Evolutionary conservation across 2,113 vertebrate genomes (phyloP), one percentile per base, ranked within the genome.

Genomic region (Chlorocebus sabaeus): DNA sequence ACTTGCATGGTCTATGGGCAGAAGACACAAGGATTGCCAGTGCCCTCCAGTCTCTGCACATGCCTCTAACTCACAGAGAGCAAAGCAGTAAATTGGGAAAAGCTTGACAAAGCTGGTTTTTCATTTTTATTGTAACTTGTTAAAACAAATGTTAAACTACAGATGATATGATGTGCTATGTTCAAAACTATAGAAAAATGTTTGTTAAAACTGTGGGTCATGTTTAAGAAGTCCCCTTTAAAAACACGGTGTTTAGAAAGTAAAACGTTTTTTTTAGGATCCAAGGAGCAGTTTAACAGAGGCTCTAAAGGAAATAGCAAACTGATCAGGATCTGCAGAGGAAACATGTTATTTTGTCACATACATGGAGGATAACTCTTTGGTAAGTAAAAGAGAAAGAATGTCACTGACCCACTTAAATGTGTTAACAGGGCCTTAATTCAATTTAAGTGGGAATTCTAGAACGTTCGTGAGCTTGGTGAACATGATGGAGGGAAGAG

Each of bases 91-190:
- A 80, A 80, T 10, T 50, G 38, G 22, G 48, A 59, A 89, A 96
- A 52, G 13, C 16, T 64, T 3, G 35, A 45, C 35, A 23, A 59
- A 43, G 22, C 70, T 40, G 64, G 18, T 16, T 61, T 55, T 81
- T 59, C 55, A 83, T 68, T 87, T 57, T 90, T 40, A 86, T 1
- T 22, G 0, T 45, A 79, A 92, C 45, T 83, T 96, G 27, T 43
- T 86, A 50, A 43, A 80, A 68, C 22, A 90, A 90, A 83, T 68
- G 40, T 35, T 78, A 81, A 89, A 64, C 50, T 92, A 30, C 5
- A 70, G 72, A 43, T 45, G n/a, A 45, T 64, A 22, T 0, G 12
- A 35, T 18, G 38, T 22, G 72, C n/a, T 64, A 5, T 59, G 1
- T 32, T 87, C 13, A n/a, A 64, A 85, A 30, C n/a, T 16, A 11